These are phyloP conservation scores for Epinotia demarniana DNA, from an alignment of 2,888 invertebrate species.

Conservation along the genomic window DNA sequence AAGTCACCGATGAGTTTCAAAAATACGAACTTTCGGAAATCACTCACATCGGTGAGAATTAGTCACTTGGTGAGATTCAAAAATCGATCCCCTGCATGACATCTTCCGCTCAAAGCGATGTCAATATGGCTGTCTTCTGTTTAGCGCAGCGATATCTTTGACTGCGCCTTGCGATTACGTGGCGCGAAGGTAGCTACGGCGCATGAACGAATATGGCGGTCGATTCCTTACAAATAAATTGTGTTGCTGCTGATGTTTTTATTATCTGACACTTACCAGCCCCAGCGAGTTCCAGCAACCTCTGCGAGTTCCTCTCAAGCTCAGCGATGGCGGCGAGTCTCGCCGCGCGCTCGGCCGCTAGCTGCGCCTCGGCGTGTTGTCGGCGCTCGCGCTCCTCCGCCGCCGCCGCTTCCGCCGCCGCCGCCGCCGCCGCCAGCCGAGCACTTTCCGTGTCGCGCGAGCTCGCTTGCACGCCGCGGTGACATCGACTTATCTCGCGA, in stretches of 20 bases:
- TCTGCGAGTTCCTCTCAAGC: constrained; percentile 89
- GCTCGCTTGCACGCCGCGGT: constrained; percentile 87
- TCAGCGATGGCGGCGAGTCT: constrained; percentile 90
- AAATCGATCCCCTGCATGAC: too few species aligned
- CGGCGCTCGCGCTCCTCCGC: constrained; percentile 85
- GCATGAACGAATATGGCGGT: too few species aligned
- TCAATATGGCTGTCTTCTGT: not conserved
- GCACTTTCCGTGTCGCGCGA: constrained; percentile 87
- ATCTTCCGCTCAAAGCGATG: not conserved
- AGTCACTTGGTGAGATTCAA: too few species aligned
- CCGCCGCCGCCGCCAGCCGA: constrained; percentile 84
- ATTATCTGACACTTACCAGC: constrained; percentile 65
- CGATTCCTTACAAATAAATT: too few species aligned
- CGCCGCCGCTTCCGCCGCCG: constrained; percentile 85
- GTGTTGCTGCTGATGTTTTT: too few species aligned
- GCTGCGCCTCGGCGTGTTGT: constrained; percentile 83
- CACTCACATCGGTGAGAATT: too few species aligned
- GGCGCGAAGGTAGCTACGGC: too few species aligned
- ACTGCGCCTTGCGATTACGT: too few species aligned
- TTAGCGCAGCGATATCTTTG: too few species aligned
- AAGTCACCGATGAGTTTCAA: too few species aligned
- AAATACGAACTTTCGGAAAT: too few species aligned
- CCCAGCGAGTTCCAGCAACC: constrained; percentile 86
- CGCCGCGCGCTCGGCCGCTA: constrained; percentile 89
- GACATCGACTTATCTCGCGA: constrained; percentile 77